These are phyloP conservation scores for Manacus vitellinus DNA, from an alignment of 2,113 vertebrate species.

Conservation along the genomic window DNA sequence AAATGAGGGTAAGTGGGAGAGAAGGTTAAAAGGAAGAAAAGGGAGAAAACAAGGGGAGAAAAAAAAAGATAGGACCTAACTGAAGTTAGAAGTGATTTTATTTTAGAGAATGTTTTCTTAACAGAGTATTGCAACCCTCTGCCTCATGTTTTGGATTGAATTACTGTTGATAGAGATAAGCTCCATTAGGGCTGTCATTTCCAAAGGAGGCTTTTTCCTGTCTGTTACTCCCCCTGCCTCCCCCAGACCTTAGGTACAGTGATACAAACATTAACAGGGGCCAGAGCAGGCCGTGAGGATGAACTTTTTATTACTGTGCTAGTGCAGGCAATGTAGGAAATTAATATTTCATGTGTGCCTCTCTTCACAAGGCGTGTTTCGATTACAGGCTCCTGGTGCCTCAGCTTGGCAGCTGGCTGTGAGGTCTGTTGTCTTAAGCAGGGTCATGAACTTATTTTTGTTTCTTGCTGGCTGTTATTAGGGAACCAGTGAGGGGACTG, in stretches of 20 bases:
- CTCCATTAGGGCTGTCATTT: conserved; percentile 79
- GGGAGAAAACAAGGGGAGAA: neutral
- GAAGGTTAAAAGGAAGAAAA: neutral
- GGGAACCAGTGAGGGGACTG: neutral
- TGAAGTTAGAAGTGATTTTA: conserved; percentile 83
- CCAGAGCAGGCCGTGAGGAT: conserved; percentile 51
- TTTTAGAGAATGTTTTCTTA: conserved; percentile 86
- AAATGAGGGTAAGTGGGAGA: neutral
- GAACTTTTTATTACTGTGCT: conserved; percentile 76
- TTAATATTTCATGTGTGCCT: conserved; percentile 68
- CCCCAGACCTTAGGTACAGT: conserved; percentile 57
- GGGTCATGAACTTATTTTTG: conserved; percentile 63
- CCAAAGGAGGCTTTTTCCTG: conserved; percentile 75
- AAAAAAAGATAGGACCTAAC: conserved; percentile 19
- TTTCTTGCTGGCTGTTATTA: conserved; percentile 19
- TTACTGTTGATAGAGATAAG: conserved; percentile 87
- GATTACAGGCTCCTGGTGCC: conserved; percentile 42
- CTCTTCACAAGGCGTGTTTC: conserved; percentile 55
- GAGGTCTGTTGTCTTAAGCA: conserved; percentile 33
- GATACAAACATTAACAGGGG: conserved; percentile 67
- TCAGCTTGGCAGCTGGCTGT: neutral
- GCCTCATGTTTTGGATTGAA: conserved; percentile 78
- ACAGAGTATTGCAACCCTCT: conserved; percentile 71
- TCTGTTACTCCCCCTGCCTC: conserved; percentile 21
- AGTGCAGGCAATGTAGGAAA: conserved; percentile 64